phyloP scores from a whole-genome alignment of 2,113 vertebrate genomes.

The Callocephalon fimbriatum region DNA sequence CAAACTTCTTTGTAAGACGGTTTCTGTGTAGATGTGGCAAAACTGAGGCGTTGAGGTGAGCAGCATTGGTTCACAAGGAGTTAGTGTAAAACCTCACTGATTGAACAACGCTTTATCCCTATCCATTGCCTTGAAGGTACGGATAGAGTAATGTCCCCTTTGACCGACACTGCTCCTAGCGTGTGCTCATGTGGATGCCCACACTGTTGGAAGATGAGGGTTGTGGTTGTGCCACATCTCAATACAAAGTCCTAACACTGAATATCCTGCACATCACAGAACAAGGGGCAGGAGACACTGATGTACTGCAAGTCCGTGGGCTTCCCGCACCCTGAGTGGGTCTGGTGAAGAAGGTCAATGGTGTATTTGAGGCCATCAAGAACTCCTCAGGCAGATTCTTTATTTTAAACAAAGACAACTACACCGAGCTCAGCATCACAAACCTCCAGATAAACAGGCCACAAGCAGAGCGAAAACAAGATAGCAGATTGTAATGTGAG shows the following conservation, averaged over 20 bases:
- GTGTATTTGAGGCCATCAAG: conserved; percentile 81
- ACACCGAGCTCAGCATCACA: conserved; percentile 90
- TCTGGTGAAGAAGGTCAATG: conserved; percentile 87
- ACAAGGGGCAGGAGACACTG: conserved; percentile 91
- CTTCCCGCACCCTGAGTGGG: conserved; percentile 92
- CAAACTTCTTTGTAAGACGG: background rate
- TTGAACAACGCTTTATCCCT: background rate
- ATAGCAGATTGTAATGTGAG: no score
- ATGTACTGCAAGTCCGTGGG: conserved; percentile 97
- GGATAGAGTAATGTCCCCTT: conserved; percentile 82
- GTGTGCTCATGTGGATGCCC: conserved; percentile 81
- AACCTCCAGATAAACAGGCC: conserved; percentile 84
- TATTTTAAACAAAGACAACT: conserved; percentile 90
- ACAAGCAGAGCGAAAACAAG: background rate
- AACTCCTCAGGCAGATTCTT: conserved; percentile 92
- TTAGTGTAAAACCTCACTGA: background rate
- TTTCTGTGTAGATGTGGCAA: background rate
- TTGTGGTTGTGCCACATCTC: no score
- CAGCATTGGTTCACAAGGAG: rapidly evolving
- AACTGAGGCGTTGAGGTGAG: background rate
- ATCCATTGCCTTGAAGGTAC: conserved; percentile 80
- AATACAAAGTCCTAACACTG: no score
- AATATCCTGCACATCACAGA: conserved; percentile 52
- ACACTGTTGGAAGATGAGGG: conserved; percentile 73
- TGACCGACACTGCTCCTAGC: conserved; percentile 80